A percentile compares a stretch with the other conserved stretches of the same genome.
phyloP scores from a whole-genome alignment of 2,888 invertebrate species.

The Mycalesis mineus region DNA sequence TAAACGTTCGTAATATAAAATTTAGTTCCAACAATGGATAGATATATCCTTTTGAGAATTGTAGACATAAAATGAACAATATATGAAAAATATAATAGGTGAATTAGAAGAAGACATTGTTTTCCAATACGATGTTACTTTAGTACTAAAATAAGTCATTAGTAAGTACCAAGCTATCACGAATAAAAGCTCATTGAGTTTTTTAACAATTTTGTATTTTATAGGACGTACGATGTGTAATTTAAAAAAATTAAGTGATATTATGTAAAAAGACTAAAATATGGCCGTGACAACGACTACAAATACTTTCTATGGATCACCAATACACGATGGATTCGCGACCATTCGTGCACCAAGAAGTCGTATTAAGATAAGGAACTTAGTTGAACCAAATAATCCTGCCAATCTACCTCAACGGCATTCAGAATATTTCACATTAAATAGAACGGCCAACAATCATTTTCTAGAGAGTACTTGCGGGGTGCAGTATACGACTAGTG shows the following conservation, averaged over 20 bases:
- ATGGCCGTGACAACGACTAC: slow-evolving; percentile 66
- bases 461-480: slow-evolving; percentile 64
- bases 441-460: slow-evolving; percentile 63
- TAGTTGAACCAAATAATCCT: slow-evolving; percentile 64
- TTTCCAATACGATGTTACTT: slow-evolving; percentile 9
- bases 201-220: background rate
- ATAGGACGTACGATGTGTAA: background rate
- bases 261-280: slow-evolving; percentile 15
- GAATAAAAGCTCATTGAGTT: background rate
- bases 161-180: background rate
- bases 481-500: slow-evolving; percentile 58
- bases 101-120: background rate
- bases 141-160: background rate
- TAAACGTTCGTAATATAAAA: background rate
- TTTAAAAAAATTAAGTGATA: slow-evolving; percentile 8
- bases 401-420: slow-evolving; percentile 70
- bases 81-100: background rate
- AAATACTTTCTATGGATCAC: slow-evolving; percentile 70
- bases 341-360: slow-evolving; percentile 85
- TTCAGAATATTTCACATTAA: slow-evolving; percentile 73
- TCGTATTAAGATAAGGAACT: slow-evolving; percentile 69
- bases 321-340: slow-evolving; percentile 91
- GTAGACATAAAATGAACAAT: background rate
- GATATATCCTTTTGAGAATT: background rate
- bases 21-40: background rate